Percentiles rank a stretch among this genome's conserved stretches.
Evolutionary conservation across 2,797 vertebrate genomes (phyloP).

Genomic region (Lateolabrax maculatus): DNA sequence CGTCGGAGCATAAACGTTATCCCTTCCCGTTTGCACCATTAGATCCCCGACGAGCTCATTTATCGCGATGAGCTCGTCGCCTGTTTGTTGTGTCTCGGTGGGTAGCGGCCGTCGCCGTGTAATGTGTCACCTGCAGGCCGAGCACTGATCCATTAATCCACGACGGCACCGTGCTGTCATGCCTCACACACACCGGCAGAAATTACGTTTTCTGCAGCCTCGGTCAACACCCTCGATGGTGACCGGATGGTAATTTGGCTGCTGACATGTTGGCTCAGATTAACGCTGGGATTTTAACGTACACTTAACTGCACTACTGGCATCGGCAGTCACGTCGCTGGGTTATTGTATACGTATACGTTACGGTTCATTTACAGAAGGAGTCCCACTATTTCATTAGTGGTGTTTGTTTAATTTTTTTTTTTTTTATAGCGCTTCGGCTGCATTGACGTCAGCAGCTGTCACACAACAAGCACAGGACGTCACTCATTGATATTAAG

Average conservation of each 20-base stretch:
- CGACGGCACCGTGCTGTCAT: not conserved
- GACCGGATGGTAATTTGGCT: not conserved
- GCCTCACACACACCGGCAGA: too few relatives aligned
- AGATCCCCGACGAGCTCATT: not conserved
- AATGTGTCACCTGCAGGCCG: not conserved
- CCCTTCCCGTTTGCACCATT: too few relatives aligned
- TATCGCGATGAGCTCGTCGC: not conserved
- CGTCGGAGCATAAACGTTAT: not conserved
- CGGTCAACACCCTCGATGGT: not conserved
- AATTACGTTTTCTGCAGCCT: not conserved
- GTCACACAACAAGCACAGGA: slow-evolving; percentile 22
- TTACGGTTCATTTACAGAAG: too few relatives aligned
- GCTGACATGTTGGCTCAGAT: not conserved
- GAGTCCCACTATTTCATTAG: not conserved
- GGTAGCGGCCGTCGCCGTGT: not conserved
- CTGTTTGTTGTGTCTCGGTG: not conserved
- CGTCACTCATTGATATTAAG: slow-evolving; percentile 28
- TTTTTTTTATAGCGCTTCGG: not conserved
- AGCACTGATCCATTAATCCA: not conserved
- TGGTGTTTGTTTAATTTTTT: not conserved
- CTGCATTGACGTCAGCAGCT: slow-evolving; percentile 39
- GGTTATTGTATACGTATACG: too few relatives aligned
- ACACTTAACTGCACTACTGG: not conserved
- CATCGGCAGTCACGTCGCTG: not conserved
- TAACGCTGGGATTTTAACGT: not conserved